phyloP scores from a whole-genome alignment of 2,797 vertebrate genomes.

The Micrastur ruficollis region DNA sequence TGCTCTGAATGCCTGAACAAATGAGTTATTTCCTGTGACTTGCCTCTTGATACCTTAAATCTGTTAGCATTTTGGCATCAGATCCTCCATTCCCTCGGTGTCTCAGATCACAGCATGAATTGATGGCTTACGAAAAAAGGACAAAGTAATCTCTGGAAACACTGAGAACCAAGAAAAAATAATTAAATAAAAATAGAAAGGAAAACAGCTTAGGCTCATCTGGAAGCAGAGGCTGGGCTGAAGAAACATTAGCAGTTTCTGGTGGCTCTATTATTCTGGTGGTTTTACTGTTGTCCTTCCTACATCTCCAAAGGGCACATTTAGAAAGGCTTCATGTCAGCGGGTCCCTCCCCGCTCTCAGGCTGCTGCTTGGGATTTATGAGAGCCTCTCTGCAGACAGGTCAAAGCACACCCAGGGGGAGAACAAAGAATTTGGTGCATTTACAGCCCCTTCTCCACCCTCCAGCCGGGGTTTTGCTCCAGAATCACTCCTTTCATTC shows the following conservation, averaged over 20 bases:
- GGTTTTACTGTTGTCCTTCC: not conserved
- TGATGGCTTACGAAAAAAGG: not conserved
- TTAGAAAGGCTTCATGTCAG: not conserved
- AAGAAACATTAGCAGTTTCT: not conserved
- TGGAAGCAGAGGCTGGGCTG: not conserved
- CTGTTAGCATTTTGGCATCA: constrained; percentile 50
- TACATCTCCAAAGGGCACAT: not conserved
- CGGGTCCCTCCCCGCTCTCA: not conserved
- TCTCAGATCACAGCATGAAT: not conserved
- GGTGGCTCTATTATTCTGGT: not conserved
- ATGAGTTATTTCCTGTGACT: constrained; percentile 59
- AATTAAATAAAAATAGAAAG: constrained; percentile 20
- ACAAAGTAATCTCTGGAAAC: constrained; percentile 39
- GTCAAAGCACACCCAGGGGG: not conserved
- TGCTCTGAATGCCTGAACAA: constrained; percentile 47
- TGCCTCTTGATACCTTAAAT: constrained; percentile 56
- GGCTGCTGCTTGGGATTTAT: not conserved
- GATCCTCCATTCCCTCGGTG: not conserved
- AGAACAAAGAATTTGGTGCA: not conserved
- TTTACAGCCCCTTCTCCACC: not conserved
- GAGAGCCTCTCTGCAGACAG: not conserved
- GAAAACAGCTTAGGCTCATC: not conserved
- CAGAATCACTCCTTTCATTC: not conserved
- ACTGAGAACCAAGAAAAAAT: not conserved
- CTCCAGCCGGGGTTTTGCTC: not conserved